phyloP scores from a whole-genome alignment of 2,797 vertebrate species.

The Lophius americanus region DNA sequence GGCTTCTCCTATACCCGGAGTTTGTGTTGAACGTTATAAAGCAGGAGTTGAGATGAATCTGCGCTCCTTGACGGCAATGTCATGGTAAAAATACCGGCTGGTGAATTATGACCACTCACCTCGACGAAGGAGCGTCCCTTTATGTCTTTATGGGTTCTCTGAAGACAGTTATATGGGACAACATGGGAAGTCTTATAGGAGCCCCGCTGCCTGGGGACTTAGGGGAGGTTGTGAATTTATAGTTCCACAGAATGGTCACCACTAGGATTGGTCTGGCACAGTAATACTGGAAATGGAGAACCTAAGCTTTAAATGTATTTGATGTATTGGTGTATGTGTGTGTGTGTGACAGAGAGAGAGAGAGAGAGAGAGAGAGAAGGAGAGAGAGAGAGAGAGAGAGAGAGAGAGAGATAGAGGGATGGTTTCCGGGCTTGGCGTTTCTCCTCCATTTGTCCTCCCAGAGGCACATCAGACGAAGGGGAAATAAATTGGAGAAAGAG shows the following conservation, averaged over 20 bases:
- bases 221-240: slow-evolving; percentile 65
- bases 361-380: slow-evolving; percentile 45
- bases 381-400: background rate
- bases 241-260: slow-evolving; percentile 53
- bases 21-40: slow-evolving; percentile 71
- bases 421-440: slow-evolving; percentile 66
- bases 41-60: slow-evolving; percentile 68
- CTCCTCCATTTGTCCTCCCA: slow-evolving; percentile 81
- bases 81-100: slow-evolving; percentile 70
- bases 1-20: slow-evolving; percentile 53
- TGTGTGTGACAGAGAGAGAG: slow-evolving; percentile 21
- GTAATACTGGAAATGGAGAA: slow-evolving; percentile 31
- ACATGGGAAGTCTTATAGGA: slow-evolving; percentile 72
- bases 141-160: slow-evolving; percentile 76
- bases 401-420: slow-evolving; percentile 39
- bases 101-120: slow-evolving; percentile 77
- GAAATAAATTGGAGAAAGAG: slow-evolving; percentile 82
- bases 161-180: slow-evolving; percentile 75
- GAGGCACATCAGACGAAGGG: slow-evolving; percentile 75
- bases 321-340: slow-evolving; percentile 11
- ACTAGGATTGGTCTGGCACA: slow-evolving; percentile 48
- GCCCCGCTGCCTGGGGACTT: slow-evolving; percentile 61
- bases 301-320: slow-evolving; percentile 12
- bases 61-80: slow-evolving; percentile 66
- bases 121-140: slow-evolving; percentile 66